These are phyloP conservation scores for Aldabrachelys gigantea DNA, from an alignment of 2,113 vertebrate species.

Conservation along the genomic window DNA sequence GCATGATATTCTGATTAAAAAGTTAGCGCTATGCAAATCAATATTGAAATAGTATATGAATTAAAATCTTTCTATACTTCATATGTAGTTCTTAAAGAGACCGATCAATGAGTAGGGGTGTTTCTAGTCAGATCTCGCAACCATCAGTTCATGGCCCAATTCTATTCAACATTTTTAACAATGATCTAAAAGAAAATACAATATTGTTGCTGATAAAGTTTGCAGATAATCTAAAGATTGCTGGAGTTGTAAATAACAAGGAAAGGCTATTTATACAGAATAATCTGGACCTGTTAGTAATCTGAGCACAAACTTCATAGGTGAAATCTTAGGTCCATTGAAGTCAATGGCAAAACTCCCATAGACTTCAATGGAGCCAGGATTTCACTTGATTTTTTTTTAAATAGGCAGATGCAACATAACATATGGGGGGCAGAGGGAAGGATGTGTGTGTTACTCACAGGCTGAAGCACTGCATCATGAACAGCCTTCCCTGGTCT, in stretches of 20 bases:
- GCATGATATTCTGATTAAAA: constrained; percentile 19
- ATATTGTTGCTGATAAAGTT: background rate
- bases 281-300: background rate
- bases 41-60: background rate
- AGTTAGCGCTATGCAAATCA: background rate
- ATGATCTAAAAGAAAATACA: background rate
- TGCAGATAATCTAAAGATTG: background rate
- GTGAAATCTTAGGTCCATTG: background rate
- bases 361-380: background rate
- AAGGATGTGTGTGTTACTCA: background rate
- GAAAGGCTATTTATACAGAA: background rate
- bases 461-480: background rate
- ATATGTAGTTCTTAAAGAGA: background rate
- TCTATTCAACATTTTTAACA: background rate
- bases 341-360: too few relatives aligned
- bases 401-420: background rate
- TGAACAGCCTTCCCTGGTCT: background rate
- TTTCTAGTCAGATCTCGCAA: background rate
- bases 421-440: background rate
- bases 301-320: background rate
- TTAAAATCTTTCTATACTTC: constrained; percentile 24
- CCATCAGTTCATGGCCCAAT: background rate
- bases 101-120: background rate
- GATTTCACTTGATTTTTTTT: background rate
- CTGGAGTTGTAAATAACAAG: background rate